Evolutionary conservation across 2,113 vertebrate genomes (phyloP), one percentile per base, ranked within the genome.

Genomic region (Nerophis lumbriciformis): DNA sequence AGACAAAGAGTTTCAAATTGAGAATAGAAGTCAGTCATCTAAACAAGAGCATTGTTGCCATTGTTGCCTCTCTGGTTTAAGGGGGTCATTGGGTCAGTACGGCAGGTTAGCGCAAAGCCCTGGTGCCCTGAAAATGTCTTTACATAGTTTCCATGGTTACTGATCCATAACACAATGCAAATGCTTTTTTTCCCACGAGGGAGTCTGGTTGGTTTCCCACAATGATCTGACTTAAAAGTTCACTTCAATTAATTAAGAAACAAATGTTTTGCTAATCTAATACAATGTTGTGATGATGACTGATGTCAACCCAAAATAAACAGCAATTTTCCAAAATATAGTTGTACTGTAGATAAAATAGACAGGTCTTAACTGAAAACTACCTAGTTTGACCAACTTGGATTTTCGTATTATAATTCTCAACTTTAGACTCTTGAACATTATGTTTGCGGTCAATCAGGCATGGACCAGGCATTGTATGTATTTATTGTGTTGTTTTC

Each of bases 111-210:
- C 53, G 56, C 21, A 58, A 56, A 58, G 75, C 53, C 68, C 47
- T 15, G 1, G 1, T n/a, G 51, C 47, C 48, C 59, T 2, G 14
- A 21, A 12, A 55, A 39, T 76, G 73, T 85, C 76, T 80, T 79
- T 76, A 68, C 77, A 82, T 72, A 57, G 80, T 81, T 61, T 44
- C 75, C 69, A 71, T 71, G 51, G 77, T 53, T 39, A 76, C 82
- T 78, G 64, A 80, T 77, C 73, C 76, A 44, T 47, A 61, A 69
- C 45, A 86, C 80, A 85, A 83, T 72, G 54, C 52, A 12, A 42
- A 19, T 55, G 15, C 48, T 67, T 44, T 73, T 71, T 78, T 79
- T 82, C 79, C 74, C 82, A 82, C 65, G 51, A 59, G 58, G 35
- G 69, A 53, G 51, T 48, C 70, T 6, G 37, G 59, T 50, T 48